phyloP scores from a whole-genome alignment of 2,113 vertebrate genomes.

The Corythornis madagascariensis region DNA sequence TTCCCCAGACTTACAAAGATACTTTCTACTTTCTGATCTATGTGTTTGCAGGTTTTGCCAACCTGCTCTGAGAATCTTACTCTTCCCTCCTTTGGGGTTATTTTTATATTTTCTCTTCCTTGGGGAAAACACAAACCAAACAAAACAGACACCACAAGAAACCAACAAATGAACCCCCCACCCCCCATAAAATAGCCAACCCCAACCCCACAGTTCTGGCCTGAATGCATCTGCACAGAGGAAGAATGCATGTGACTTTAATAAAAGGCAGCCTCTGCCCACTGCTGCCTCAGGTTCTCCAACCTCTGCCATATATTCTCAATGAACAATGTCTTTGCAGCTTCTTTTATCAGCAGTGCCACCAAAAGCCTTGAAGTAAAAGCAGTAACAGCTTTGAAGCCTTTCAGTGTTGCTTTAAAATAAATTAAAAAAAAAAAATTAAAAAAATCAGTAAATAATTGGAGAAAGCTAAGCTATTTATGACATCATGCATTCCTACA shows the following conservation, averaged over 20 bases:
- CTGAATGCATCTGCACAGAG: background rate
- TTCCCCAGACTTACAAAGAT: background rate
- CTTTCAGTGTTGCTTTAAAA: background rate
- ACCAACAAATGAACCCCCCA: rapidly evolving
- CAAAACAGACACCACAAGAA: background rate
- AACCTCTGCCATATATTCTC: background rate
- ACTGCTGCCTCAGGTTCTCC: background rate
- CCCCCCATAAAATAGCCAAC: background rate
- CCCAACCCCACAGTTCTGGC: background rate
- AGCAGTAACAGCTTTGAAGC: background rate
- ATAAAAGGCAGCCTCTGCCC: background rate
- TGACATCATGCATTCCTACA: background rate
- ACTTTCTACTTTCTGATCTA: background rate
- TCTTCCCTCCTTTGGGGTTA: background rate
- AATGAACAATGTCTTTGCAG: background rate
- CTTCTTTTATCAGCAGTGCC: background rate
- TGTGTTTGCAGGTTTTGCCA: background rate
- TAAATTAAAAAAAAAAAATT: no score
- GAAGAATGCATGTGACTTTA: background rate
- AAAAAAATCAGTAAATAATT: background rate
- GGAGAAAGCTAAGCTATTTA: background rate
- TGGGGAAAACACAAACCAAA: background rate
- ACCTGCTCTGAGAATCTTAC: background rate
- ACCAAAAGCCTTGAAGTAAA: background rate
- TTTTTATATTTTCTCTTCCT: background rate